These are phyloP conservation scores for Beroe forskalii DNA, from an alignment of 37 sponge, comb jelly and placozoan genomes.

Conservation along the genomic window DNA sequence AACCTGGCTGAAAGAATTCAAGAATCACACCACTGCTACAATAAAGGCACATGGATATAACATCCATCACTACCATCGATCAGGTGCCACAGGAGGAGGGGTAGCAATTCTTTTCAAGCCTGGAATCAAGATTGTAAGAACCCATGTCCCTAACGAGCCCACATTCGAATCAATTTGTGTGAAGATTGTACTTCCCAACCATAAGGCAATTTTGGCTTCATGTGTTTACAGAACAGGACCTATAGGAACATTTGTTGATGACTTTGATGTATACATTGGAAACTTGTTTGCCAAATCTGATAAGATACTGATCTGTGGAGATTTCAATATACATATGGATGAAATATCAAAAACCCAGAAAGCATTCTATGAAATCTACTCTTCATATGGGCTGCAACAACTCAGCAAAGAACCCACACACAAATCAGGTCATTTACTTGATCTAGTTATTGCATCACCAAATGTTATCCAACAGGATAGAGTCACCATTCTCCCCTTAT, in stretches of 20 bases:
- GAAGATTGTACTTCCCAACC: background rate
- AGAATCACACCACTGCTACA: background rate
- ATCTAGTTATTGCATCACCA: background rate
- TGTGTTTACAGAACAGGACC: background rate
- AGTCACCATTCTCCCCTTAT: background rate
- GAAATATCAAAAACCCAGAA: background rate
- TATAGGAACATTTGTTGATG: background rate
- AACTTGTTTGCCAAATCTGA: background rate
- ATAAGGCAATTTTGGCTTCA: background rate
- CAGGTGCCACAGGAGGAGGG: background rate
- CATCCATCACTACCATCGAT: background rate
- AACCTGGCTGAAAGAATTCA: background rate
- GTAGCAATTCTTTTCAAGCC: background rate
- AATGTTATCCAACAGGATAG: background rate
- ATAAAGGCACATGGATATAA: background rate
- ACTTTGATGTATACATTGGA: background rate
- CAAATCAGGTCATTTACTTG: background rate
- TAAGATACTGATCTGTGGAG: background rate
- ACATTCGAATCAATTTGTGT: background rate
- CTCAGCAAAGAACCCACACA: background rate
- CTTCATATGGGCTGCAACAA: background rate
- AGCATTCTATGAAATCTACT: background rate
- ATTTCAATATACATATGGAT: constrained; percentile 1
- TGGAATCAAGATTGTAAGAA: background rate
- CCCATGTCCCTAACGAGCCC: background rate